These are phyloP conservation scores for Oophaga pumilio DNA, from an alignment of 2,113 vertebrate species.

Conservation along the genomic window DNA sequence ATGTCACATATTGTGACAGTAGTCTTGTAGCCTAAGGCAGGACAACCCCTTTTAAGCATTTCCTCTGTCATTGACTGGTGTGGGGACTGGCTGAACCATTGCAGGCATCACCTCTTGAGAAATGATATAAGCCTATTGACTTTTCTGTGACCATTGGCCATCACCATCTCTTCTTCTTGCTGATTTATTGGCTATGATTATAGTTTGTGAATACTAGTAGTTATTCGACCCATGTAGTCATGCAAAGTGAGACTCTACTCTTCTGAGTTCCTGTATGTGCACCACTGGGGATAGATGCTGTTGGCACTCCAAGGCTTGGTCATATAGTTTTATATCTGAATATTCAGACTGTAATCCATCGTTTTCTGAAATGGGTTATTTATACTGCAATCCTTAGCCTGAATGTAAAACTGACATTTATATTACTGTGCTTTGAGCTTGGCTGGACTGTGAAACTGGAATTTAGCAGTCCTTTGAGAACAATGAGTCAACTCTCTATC, in stretches of 20 bases:
- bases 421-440: conserved; percentile 11
- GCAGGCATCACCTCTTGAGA: too few species aligned
- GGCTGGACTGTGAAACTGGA: background rate
- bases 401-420: conserved; percentile 19
- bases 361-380: conserved; percentile 5
- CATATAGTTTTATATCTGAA: conserved; percentile 3
- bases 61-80: too few species aligned
- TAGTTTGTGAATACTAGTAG: too few species aligned
- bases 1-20: too few species aligned
- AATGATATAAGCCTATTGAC: too few species aligned
- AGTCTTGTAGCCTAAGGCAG: too few species aligned
- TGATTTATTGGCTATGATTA: too few species aligned
- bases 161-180: too few species aligned
- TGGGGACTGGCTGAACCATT: too few species aligned
- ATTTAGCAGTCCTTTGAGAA: conserved; percentile 7
- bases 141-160: too few species aligned
- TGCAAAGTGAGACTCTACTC: background rate
- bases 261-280: background rate
- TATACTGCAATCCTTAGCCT: background rate
- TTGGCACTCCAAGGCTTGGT: background rate
- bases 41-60: too few species aligned
- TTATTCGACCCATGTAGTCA: background rate
- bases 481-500: conserved; percentile 9
- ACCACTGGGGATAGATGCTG: background rate
- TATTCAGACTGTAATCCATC: background rate